phyloP scores from a whole-genome alignment of 1,140 invertebrate species.

The Ips nitidus region DNA sequence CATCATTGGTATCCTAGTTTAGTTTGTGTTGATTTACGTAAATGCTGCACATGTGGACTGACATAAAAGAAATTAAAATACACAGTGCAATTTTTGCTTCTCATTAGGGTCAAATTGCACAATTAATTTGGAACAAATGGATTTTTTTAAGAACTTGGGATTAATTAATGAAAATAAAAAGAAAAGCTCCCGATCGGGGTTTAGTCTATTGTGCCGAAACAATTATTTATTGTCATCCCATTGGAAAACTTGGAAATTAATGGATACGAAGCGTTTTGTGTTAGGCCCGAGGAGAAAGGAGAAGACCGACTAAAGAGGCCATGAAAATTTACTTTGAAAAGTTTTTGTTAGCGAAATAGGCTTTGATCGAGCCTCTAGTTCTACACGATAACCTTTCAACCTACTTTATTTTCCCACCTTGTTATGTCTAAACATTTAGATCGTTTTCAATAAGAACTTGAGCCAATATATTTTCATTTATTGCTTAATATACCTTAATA shows the following conservation, averaged over 20 bases:
- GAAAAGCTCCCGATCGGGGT: slow-evolving; percentile 7
- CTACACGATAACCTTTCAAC: background rate
- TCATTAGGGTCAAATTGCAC: background rate
- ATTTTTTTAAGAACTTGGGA: slow-evolving; percentile 4
- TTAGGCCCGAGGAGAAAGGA: slow-evolving; percentile 14
- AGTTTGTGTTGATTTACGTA: too few species aligned
- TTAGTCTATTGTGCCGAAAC: slow-evolving; percentile 30
- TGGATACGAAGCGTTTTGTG: slow-evolving; percentile 34
- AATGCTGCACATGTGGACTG: too few species aligned
- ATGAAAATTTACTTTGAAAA: slow-evolving; percentile 26
- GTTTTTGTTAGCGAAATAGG: slow-evolving; percentile 17
- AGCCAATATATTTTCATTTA: too few species aligned
- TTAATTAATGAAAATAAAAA: slow-evolving; percentile 36
- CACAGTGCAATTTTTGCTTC: too few species aligned
- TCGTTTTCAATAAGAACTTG: too few species aligned
- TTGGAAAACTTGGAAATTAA: slow-evolving; percentile 36
- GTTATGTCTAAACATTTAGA: too few species aligned
- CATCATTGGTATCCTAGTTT: too few species aligned
- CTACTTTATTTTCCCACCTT: background rate
- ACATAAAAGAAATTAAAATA: too few species aligned
- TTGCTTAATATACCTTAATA: background rate
- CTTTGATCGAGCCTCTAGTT: background rate
- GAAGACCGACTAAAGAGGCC: slow-evolving; percentile 15
- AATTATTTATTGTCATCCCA: slow-evolving; percentile 35
- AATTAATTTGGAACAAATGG: slow-evolving; percentile 23